A percentile compares a stretch with the other conserved stretches of the same genome.
These are phyloP conservation scores for Semotilus atromaculatus DNA, from an alignment of 2,797 vertebrate genomes.

Conservation along the genomic window DNA sequence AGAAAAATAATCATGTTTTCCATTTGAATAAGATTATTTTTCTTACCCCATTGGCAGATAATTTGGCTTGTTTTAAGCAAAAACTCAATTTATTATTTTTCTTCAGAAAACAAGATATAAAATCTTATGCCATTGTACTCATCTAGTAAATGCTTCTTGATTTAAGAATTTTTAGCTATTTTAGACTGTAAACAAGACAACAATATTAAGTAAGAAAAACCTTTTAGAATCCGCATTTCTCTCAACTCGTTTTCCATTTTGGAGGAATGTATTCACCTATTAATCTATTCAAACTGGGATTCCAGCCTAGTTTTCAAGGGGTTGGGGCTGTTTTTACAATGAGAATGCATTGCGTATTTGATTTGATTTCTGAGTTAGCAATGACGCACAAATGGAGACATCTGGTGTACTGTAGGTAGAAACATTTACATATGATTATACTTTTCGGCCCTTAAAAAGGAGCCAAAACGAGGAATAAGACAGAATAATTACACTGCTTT, in stretches of 20 bases:
- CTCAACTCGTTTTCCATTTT: background rate
- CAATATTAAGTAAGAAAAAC: too few species aligned
- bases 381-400: background rate
- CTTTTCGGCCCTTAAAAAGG: background rate
- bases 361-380: background rate
- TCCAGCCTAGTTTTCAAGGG: background rate
- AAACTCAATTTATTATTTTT: too few species aligned
- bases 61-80: too few species aligned
- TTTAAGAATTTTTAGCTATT: too few species aligned
- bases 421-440: background rate
- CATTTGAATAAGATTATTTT: too few species aligned
- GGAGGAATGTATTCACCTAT: background rate
- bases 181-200: too few species aligned
- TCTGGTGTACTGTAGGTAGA: background rate
- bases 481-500: background rate
- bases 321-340: background rate
- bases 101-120: too few species aligned
- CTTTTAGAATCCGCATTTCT: background rate
- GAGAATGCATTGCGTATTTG: background rate
- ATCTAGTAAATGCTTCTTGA: too few species aligned
- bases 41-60: too few species aligned
- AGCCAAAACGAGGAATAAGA: background rate
- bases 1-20: too few species aligned
- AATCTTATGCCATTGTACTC: too few species aligned
- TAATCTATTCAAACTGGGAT: background rate